Base-by-base conservation (phyloP, 2,888 invertebrate species). In the Lepidonotus clava region DNA sequence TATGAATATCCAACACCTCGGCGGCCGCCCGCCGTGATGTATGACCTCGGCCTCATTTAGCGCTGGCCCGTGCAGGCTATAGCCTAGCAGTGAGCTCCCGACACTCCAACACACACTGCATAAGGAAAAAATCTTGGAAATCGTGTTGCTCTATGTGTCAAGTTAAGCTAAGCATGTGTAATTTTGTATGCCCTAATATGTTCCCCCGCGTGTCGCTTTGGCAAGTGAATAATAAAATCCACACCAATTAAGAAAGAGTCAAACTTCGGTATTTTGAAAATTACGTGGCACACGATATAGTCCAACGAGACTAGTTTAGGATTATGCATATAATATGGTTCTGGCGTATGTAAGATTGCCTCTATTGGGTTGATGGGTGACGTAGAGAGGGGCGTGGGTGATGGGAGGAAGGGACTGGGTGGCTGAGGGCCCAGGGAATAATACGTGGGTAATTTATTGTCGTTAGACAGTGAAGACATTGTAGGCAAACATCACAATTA, bases 1-100 rank as follows among this genome's bases (percentile, higher is more conserved):
- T 71, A 71, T 71, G 71, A 71, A 71, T 71, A 71, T 36, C 71
- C 71, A 34, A 71, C 71, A 71, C 36, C n/a, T 71, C 71, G 36
- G 14, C 36, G 21, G 34, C 6, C 36, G 36, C 8, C 36, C 36
- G 34, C 6, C 36, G 36, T 34, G 46, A 46, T 46, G 46, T 46
- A 46, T 46, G 46, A 46, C 46, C 46, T 46, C 8, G 46, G 8
- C 8, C 46, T 8, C 8, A 8, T 8, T 46, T 11, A 46, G 8
- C 46, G 46, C 8, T 46, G 8, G 8, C 8, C 46, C 8, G 8
- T 46, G 46, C 8, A 11, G 46, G 46, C 46, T 46, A n/a, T n/a
- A 46, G 46, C 46, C 46, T 46, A 46, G 46, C 46, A 46, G 8
- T 18, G 46, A 18, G 46, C 46, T 46, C 46, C 46, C 8, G 18